Base-by-base conservation (phyloP, 2,113 vertebrate genomes). In the Myrmecophaga tridactyla region DNA sequence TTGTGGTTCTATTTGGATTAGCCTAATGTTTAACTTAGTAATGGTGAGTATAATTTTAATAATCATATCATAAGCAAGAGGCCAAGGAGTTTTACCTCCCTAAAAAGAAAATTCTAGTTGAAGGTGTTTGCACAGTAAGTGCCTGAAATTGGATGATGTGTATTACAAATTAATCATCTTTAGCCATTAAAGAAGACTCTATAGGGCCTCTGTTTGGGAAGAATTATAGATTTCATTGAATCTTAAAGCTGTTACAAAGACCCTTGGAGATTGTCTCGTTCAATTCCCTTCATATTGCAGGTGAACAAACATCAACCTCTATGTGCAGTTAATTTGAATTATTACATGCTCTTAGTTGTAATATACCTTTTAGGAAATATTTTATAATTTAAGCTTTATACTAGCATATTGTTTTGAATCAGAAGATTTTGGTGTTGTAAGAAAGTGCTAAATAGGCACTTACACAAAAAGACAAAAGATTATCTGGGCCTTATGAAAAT, bases 41-140 rank as follows among this genome's bases (percentile, higher is more conserved):
- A 86, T 39, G 34, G 36, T 60, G 63, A 51, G 53, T 77, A 39
- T 78, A 86, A 90, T 87, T 95, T 96, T 88, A 89, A 86, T 94
- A 94, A 92, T 85, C 53, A 41, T 53, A 63, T 77, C 39, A 88
- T n/a, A 95, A 84, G 53, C 65, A 86, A 90, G 84, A 67, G 76
- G 46, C 10, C 36, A 43, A 20, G 34, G 69, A 48, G 7, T 7
- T 41, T 90, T 48, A 58, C 39, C 43, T 93, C 36, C 69, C 65
- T 36, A 72, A 81, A 93, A 75, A 86, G 80, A 82, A 84, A 73
- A 41, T 41, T 46, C 2, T 43, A 14, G 15, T 46, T 85, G 41
- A n/a, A 41, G 27, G 25, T 3, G 0, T 56, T 87, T 78, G 46
- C 53, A 48, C 27, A 29, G 48, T 77, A 34, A 48, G 41, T 90